Conservation (phyloP, 1,140 invertebrate genomes). For the Drosophila obscura region DNA sequence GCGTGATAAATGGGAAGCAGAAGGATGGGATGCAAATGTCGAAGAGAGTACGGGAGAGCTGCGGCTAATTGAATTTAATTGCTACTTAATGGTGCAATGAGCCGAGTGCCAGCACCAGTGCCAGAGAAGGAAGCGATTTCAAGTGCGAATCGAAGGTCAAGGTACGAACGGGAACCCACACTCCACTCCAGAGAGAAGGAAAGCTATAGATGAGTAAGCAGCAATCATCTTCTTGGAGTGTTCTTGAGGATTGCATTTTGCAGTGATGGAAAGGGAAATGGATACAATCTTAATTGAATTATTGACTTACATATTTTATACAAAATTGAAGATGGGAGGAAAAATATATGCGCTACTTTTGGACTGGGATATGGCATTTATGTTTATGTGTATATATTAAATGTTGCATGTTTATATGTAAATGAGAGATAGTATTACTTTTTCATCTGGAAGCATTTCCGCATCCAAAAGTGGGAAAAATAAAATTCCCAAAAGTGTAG, state of each 20-base stretch:
- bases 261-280: too few species aligned
- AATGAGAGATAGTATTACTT: too few species aligned
- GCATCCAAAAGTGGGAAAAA: too few species aligned
- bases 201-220: slow-evolving; percentile 12
- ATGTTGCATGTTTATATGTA: too few species aligned
- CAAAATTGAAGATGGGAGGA: too few species aligned
- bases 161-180: slow-evolving; percentile 11
- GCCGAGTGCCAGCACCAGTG: slow-evolving; percentile 33
- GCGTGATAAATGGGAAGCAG: slow-evolving; percentile 55
- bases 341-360: not conserved
- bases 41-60: slow-evolving; percentile 2
- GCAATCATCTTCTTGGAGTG: not conserved
- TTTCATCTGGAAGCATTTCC: too few species aligned
- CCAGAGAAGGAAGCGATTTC: slow-evolving; percentile 35
- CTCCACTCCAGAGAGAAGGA: not conserved
- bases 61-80: slow-evolving; percentile 77
- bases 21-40: slow-evolving; percentile 12
- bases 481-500: too few species aligned
- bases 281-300: too few species aligned
- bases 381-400: too few species aligned
- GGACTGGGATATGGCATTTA: not conserved
- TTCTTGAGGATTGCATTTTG: too few species aligned
- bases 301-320: too few species aligned
- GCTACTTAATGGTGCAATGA: slow-evolving; percentile 69
- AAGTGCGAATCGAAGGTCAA: slow-evolving; percentile 22